Percentiles rank a stretch among this genome's conserved stretches.
phyloP scores from a whole-genome alignment of 2,888 invertebrate genomes.

The Dorcus hopei region DNA sequence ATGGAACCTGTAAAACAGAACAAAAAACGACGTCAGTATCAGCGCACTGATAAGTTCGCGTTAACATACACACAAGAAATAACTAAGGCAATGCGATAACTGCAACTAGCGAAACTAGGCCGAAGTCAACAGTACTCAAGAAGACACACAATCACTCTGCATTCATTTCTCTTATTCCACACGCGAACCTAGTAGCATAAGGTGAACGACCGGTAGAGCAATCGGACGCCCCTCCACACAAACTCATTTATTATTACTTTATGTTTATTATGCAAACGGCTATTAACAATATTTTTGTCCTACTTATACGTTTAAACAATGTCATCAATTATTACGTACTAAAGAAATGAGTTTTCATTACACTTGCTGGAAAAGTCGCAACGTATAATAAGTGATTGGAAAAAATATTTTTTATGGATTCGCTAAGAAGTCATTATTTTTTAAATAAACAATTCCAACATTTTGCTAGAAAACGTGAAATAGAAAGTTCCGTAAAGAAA shows the following conservation, averaged over 20 bases:
- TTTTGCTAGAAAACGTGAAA: too few species aligned
- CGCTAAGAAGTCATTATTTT: too few species aligned
- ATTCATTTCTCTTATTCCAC: conserved; percentile 31
- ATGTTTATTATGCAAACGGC: conserved; percentile 28
- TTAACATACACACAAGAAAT: neutral
- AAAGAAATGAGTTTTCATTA: too few species aligned
- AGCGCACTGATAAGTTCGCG: neutral
- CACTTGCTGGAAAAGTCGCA: too few species aligned
- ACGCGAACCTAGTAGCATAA: conserved; percentile 27
- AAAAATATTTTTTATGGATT: too few species aligned
- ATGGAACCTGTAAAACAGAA: conserved; percentile 32
- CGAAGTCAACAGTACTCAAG: conserved; percentile 33
- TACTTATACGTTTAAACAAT: conserved; percentile 14
- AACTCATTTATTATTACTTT: conserved; percentile 22
- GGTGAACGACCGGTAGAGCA: conserved; percentile 29
- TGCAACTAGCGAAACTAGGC: conserved; percentile 28
- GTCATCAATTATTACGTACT: conserved; percentile 1
- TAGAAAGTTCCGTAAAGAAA: too few species aligned
- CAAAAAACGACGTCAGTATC: conserved; percentile 1
- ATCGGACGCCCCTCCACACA: conserved; percentile 15
- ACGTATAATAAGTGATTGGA: too few species aligned
- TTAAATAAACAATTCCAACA: too few species aligned
- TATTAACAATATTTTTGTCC: conserved; percentile 17
- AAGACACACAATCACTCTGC: conserved; percentile 29
- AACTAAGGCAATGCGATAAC: conserved; percentile 11